These are phyloP conservation scores for Solea solea DNA, from an alignment of 2,113 vertebrate genomes.

Conservation along the genomic window DNA sequence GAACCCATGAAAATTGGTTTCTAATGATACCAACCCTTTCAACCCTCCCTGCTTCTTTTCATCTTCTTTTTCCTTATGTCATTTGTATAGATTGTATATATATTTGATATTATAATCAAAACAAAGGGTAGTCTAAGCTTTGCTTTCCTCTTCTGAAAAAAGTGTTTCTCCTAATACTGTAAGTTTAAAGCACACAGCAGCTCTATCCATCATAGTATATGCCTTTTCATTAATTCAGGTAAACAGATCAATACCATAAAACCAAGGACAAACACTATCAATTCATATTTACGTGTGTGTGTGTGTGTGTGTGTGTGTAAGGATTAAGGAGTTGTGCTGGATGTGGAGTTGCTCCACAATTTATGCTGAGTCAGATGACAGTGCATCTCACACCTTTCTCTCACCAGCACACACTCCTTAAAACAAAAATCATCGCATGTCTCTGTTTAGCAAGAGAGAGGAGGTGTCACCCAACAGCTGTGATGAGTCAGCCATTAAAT, in stretches of 20 bases:
- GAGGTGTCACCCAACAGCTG: background rate
- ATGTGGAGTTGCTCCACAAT: constrained; percentile 37
- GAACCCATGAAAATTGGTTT: constrained; percentile 13
- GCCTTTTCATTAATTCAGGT: constrained; percentile 44
- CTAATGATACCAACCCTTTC: background rate
- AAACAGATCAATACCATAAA: constrained; percentile 59
- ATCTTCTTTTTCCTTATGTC: background rate
- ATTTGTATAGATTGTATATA: background rate
- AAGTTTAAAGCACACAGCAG: constrained; percentile 38
- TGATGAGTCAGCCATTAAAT: too few relatives aligned
- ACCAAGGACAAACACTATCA: constrained; percentile 54
- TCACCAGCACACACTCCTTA: constrained; percentile 9
- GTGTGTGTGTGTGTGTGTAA: constrained; percentile 14
- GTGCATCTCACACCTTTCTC: constrained; percentile 23
- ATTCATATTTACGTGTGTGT: constrained; percentile 36
- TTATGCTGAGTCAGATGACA: constrained; percentile 53
- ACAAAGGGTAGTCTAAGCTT: too few relatives aligned
- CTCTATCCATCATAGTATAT: constrained; percentile 28
- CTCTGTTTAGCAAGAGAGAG: constrained; percentile 4
- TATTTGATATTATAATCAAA: background rate
- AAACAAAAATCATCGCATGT: constrained; percentile 21
- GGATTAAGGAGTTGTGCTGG: constrained; percentile 30
- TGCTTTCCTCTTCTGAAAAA: background rate
- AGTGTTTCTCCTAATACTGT: constrained; percentile 9
- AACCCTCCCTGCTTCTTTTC: background rate